These are phyloP conservation scores for Drosophila tristis DNA, from an alignment of 1,140 invertebrate species.

Conservation along the genomic window DNA sequence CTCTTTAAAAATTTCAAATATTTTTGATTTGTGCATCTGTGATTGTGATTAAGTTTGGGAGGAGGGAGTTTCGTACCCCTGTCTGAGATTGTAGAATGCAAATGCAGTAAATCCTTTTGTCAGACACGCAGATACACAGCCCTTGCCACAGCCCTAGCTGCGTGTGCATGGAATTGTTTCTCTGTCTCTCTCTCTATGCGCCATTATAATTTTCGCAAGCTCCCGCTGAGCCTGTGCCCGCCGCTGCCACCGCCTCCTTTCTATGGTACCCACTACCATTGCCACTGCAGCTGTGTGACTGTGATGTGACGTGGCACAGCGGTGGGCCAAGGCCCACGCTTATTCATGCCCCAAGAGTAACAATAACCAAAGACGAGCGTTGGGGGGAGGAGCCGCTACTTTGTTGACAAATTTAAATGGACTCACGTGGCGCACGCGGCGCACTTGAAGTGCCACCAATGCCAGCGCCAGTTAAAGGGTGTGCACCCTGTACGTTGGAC, in stretches of 20 bases:
- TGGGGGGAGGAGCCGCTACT: constrained; percentile 17
- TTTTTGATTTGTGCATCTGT: too few relatives aligned
- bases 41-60: too few relatives aligned
- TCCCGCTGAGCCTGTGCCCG: constrained; percentile 44
- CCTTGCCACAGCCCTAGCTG: too few relatives aligned
- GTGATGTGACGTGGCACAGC: constrained; percentile 43
- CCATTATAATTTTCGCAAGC: constrained; percentile 67
- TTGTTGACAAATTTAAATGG: constrained; percentile 67
- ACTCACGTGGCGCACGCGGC: constrained; percentile 37
- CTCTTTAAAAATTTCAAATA: too few relatives aligned
- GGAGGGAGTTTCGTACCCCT: too few relatives aligned
- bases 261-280: too few relatives aligned
- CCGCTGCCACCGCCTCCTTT: not conserved
- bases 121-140: not conserved
- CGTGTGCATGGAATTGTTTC: too few relatives aligned
- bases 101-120: not conserved
- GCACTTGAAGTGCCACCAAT: constrained; percentile 43
- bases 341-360: constrained; percentile 15
- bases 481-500: not conserved
- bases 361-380: constrained; percentile 15
- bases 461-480: constrained; percentile 13
- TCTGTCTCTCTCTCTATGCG: constrained; percentile 9
- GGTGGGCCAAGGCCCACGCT: constrained; percentile 26
- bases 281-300: constrained; percentile 18
- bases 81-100: not conserved